Evolutionary conservation across 2,797 vertebrate species (phyloP).

Genomic region (Nyctalus aviator): DNA sequence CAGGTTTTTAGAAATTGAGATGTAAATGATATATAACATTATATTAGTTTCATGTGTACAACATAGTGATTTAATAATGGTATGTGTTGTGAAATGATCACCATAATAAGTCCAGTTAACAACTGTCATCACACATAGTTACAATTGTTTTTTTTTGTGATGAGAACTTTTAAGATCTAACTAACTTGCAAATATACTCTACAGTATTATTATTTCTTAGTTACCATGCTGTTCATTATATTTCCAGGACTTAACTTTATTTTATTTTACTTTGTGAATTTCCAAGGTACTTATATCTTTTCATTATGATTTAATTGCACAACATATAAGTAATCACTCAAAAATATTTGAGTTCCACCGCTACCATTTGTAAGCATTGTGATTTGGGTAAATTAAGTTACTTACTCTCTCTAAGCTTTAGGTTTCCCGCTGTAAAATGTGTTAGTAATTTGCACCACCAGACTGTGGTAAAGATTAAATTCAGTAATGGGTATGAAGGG

Average conservation of each 20-base stretch:
- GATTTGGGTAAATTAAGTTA: neutral
- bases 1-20: neutral
- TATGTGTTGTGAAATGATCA: neutral
- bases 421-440: constrained; percentile 4
- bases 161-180: neutral
- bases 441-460: neutral
- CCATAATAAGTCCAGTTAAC: neutral
- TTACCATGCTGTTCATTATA: neutral
- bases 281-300: neutral
- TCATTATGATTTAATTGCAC: neutral
- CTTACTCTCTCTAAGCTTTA: neutral
- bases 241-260: neutral
- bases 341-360: neutral
- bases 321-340: neutral
- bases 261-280: neutral
- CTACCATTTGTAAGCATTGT: neutral
- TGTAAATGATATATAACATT: neutral
- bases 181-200: neutral
- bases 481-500: neutral
- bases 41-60: neutral
- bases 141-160: neutral
- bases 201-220: neutral
- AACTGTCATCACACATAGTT: neutral
- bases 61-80: neutral
- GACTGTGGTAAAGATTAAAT: neutral